Evolutionary conservation across 2,113 vertebrate genomes (phyloP), one percentile per base, ranked within the genome.

Genomic region (Gallinago undulata): DNA sequence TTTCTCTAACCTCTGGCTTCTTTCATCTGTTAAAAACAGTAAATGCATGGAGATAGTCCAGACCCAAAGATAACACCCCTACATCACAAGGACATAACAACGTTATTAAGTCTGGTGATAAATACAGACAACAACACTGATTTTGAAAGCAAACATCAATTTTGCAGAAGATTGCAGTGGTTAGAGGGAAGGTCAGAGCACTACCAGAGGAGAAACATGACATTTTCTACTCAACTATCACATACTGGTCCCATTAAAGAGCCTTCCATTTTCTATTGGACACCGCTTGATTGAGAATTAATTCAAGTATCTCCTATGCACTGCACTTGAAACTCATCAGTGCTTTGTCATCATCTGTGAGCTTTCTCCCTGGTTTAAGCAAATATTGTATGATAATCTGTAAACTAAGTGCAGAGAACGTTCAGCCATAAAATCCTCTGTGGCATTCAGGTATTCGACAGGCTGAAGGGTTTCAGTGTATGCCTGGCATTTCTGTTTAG

Each of bases 401-500:
- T 89, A 45, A 55, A 57, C 55, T 41, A 27, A 62, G 21, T 1
- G 15, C 67, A 55, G 22, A 60, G 66, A 83, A 87, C 7, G 2
- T 75, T 60, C 35, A 67, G 78, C 70, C 79, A 77, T 89, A 90
- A 94, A 94, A 84, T 82, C 73, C 66, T 31, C 75, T 43, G 70
- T 47, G 82, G 75, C 85, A 86, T 91, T 91, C 81, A 86, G 84
- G 74, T 83, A 70, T 91, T 80, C 93, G 93, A 94, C 67, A 83
- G 82, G 59, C 50, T 82, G 63, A 75, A 77, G 55, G 8, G 37
- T 80, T 90, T 75, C 41, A 94, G 82, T 87, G 92, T 67, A 87
- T 93, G 84, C 59, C 90, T 73, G 41, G 85, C n/a, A n/a, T 55
- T 92, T 90, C 82, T 96, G 77, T 95, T 89, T 75, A 45, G 90